These are phyloP conservation scores for Metacarcinus magister DNA, from an alignment of 2,888 invertebrate genomes.

Conservation along the genomic window DNA sequence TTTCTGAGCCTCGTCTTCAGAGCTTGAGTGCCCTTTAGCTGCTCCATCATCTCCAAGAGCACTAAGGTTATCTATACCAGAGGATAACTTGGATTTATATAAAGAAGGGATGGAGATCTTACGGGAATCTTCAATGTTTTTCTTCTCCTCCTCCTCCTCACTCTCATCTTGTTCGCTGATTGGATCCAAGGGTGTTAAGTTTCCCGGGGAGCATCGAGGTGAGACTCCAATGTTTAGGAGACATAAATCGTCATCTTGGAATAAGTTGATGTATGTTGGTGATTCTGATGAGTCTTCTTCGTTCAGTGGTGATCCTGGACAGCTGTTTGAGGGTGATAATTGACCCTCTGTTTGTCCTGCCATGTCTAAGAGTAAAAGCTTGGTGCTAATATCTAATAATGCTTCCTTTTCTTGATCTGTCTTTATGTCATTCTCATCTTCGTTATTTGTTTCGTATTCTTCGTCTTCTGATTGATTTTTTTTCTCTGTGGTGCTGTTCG, in stretches of 20 bases:
- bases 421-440: neutral
- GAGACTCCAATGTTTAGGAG: neutral
- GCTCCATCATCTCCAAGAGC: neutral
- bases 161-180: constrained; percentile 70
- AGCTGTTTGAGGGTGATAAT: neutral
- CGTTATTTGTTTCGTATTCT: constrained; percentile 10
- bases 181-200: constrained; percentile 30
- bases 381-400: neutral
- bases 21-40: neutral
- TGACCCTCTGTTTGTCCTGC: neutral
- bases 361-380: neutral
- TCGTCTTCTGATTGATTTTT: neutral
- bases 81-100: constrained; percentile 63
- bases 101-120: neutral
- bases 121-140: neutral
- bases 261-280: neutral
- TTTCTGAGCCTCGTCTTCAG: neutral
- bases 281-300: neutral
- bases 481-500: neutral
- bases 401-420: neutral
- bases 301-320: neutral
- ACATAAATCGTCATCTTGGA: neutral
- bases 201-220: neutral
- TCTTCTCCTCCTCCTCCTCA: constrained; percentile 52
- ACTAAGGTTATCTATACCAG: constrained; percentile 64